phyloP scores from a whole-genome alignment of 1,140 invertebrate genomes.

The Philotrypesis tridentata region DNA sequence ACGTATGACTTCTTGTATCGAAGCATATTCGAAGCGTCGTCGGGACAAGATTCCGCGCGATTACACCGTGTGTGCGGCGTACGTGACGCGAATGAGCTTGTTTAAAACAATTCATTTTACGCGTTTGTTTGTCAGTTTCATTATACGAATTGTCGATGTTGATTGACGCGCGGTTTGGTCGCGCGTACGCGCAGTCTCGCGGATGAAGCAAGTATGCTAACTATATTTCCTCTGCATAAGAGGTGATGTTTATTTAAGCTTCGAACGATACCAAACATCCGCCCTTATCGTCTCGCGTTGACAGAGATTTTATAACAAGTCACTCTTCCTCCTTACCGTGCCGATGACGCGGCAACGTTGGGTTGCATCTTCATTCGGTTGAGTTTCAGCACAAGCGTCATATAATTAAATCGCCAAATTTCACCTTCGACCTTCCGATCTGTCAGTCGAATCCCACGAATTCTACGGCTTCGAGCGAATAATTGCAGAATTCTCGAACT shows the following conservation, averaged over 20 bases:
- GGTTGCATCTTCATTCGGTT: background rate
- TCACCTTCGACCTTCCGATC: background rate
- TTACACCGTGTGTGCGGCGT: background rate
- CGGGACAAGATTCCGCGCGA: too few relatives aligned
- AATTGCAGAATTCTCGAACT: too few relatives aligned
- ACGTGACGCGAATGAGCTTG: background rate
- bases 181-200: too few relatives aligned
- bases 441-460: too few relatives aligned
- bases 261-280: background rate
- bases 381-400: background rate
- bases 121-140: too few relatives aligned
- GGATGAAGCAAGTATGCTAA: background rate
- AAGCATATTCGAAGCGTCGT: background rate
- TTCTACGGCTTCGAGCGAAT: too few relatives aligned
- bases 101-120: slow-evolving; percentile 3
- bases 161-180: too few relatives aligned
- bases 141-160: too few relatives aligned
- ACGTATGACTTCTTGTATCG: background rate
- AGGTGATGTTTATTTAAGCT: background rate
- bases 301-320: background rate
- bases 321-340: background rate
- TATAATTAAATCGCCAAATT: background rate
- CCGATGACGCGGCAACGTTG: too few relatives aligned
- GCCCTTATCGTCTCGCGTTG: background rate
- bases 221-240: background rate